Evolutionary conservation across 2,113 vertebrate genomes (phyloP).

Genomic region (Myanophis thanlyinensis): DNA sequence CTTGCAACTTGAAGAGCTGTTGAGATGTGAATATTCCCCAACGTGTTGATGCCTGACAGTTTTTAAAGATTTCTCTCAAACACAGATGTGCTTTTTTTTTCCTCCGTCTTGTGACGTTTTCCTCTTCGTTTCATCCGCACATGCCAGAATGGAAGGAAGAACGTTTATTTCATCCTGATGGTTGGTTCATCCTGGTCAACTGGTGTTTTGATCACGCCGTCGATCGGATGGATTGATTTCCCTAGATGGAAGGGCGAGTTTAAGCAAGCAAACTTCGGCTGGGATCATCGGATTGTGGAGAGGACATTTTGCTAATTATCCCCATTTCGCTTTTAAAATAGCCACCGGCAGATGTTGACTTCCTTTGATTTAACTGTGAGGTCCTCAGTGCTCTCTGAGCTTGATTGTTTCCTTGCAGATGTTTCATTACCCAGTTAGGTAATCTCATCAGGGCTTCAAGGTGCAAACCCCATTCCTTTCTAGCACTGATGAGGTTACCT

Average conservation of each 20-base stretch:
- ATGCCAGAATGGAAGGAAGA: too few species aligned
- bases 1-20: constrained; percentile 4
- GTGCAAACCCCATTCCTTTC: too few species aligned
- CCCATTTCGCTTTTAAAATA: constrained; percentile 25
- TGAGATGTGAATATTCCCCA: constrained; percentile 15
- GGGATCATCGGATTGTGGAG: constrained; percentile 5
- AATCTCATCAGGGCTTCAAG: too few species aligned
- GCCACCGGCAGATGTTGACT: constrained; percentile 22
- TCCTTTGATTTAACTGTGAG: not conserved
- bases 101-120: not conserved
- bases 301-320: constrained; percentile 14
- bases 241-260: constrained; percentile 11
- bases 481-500: too few species aligned
- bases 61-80: not conserved
- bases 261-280: not conserved
- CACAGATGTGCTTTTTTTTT: not conserved
- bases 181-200: not conserved
- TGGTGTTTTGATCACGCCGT: constrained; percentile 28
- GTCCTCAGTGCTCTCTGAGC: too few species aligned
- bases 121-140: not conserved
- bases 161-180: not conserved
- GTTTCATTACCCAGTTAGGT: too few species aligned
- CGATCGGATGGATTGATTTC: constrained; percentile 17
- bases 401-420: too few species aligned
- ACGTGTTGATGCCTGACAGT: not conserved